Conservation (phyloP, 2,113 vertebrate genomes). For the Paradoxurus hermaphroditus region DNA sequence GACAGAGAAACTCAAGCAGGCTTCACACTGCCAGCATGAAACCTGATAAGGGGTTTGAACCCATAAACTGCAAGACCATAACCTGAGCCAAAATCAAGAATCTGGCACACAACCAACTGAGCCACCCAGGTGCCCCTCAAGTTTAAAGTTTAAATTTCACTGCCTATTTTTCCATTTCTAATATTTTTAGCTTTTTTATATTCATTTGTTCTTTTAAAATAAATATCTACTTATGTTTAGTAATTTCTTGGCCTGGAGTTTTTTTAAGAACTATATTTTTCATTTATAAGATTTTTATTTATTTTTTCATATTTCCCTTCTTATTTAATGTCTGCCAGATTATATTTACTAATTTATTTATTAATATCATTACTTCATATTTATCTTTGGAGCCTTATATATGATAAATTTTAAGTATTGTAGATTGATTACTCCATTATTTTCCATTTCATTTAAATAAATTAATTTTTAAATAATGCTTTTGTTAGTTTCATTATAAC, state of each 20-base stretch:
- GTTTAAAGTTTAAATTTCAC: background rate
- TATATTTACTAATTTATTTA: background rate
- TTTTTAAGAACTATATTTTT: background rate
- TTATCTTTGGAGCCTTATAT: background rate
- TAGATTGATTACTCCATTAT: background rate
- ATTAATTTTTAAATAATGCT: background rate
- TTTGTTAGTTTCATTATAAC: background rate
- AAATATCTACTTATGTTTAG: background rate
- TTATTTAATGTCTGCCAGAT: background rate
- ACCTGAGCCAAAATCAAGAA: too few relatives aligned
- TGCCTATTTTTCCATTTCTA: background rate
- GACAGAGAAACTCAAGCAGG: too few relatives aligned
- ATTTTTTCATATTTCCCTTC: background rate
- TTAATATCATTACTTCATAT: background rate
- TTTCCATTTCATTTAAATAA: background rate
- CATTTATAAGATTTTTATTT: background rate
- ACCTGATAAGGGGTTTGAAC: too few relatives aligned
- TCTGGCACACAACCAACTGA: too few relatives aligned
- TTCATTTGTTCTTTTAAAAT: background rate
- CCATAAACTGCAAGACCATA: too few relatives aligned
- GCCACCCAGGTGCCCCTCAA: background rate
- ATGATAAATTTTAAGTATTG: background rate
- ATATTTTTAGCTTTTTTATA: background rate
- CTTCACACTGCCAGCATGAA: too few relatives aligned
- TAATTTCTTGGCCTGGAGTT: background rate